Conservation (phyloP, 2,888 invertebrate species). For the Cephonodes hylas region DNA sequence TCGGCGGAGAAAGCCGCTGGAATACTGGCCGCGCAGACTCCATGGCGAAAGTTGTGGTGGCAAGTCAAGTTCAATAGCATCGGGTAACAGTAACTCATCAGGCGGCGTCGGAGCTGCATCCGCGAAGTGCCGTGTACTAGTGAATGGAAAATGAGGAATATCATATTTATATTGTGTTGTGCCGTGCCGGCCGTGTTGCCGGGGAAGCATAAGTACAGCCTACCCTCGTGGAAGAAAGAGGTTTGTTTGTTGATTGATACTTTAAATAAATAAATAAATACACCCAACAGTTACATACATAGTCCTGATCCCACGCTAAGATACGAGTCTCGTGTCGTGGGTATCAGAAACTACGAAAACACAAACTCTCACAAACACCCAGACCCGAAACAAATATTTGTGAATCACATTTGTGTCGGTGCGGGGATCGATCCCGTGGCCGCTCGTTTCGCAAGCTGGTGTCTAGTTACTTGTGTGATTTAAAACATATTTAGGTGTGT, state of each 20-base stretch:
- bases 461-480: too few relatives aligned
- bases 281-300: too few relatives aligned
- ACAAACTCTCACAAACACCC: too few relatives aligned
- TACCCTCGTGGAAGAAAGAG: slow-evolving; percentile 91
- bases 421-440: too few relatives aligned
- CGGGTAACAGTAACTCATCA: slow-evolving; percentile 58
- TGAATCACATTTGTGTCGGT: too few relatives aligned
- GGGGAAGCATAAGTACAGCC: slow-evolving; percentile 70
- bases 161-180: slow-evolving; percentile 48
- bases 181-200: slow-evolving; percentile 53
- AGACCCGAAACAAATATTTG: too few relatives aligned
- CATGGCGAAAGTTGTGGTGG: slow-evolving; percentile 65
- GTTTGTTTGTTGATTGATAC: slow-evolving; percentile 65
- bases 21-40: slow-evolving; percentile 49
- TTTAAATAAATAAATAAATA: too few relatives aligned
- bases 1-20: background rate
- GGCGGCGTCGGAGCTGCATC: slow-evolving; percentile 43
- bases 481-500: too few relatives aligned
- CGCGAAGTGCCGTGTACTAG: slow-evolving; percentile 26
- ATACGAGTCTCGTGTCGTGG: too few relatives aligned
- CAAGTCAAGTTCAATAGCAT: slow-evolving; percentile 75
- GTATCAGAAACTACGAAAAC: too few relatives aligned
- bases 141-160: slow-evolving; percentile 44
- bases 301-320: too few relatives aligned
- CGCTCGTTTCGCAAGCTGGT: too few relatives aligned